phyloP scores from a whole-genome alignment of 2,888 invertebrate genomes.

The Aproaerema taeniolella region DNA sequence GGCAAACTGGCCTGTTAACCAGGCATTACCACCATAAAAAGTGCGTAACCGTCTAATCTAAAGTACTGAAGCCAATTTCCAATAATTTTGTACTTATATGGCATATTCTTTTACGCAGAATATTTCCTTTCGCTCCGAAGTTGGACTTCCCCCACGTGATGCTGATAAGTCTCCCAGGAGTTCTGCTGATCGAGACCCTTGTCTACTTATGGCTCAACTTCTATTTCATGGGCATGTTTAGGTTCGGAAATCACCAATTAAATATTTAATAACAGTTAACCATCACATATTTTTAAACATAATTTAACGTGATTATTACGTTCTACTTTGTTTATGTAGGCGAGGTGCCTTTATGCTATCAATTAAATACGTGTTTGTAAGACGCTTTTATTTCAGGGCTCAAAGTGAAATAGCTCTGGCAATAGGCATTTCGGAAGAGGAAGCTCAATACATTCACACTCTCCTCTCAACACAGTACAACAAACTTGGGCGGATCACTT shows the following conservation, averaged over 20 bases:
- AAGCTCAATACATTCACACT: conserved; percentile 44
- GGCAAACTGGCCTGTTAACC: no score
- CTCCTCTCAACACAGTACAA: conserved; percentile 37
- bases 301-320: no score
- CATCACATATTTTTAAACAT: no score
- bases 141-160: conserved; percentile 54
- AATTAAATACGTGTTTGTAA: no score
- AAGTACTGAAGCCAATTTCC: no score
- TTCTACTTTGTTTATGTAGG: no score
- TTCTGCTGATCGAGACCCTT: conserved; percentile 47
- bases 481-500: conserved; percentile 35
- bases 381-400: conserved; percentile 33
- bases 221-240: conserved; percentile 56
- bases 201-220: conserved; percentile 62
- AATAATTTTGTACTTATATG: no score
- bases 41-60: no score
- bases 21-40: no score
- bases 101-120: no score
- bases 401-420: conserved; percentile 43
- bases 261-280: no score
- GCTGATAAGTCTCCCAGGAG: conserved; percentile 52
- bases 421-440: conserved; percentile 52
- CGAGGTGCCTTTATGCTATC: no score
- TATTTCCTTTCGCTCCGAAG: conserved; percentile 41
- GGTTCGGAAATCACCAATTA: conserved; percentile 33